These are phyloP conservation scores for Danio rerio DNA, from an alignment of 2,113 vertebrate species.

Conservation along the genomic window DNA sequence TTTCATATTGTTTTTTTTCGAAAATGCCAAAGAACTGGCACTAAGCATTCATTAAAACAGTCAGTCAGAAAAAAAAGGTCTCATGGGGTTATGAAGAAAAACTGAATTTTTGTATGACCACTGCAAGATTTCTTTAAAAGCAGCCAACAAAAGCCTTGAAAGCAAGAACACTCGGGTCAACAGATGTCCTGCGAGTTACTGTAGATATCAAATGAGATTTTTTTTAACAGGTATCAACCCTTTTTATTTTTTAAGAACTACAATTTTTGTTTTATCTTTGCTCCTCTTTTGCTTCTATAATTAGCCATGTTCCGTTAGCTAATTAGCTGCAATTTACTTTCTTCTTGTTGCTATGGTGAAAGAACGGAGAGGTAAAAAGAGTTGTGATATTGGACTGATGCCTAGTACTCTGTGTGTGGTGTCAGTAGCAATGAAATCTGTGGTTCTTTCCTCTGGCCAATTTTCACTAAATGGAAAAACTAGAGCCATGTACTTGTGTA, in stretches of 20 bases:
- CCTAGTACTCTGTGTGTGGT: constrained; percentile 12
- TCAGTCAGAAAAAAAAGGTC: not conserved
- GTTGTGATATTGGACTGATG: constrained; percentile 15
- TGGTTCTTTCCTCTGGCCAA: constrained; percentile 19
- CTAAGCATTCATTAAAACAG: constrained; percentile 2
- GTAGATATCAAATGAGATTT: not conserved
- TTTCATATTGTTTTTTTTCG: constrained; percentile 17
- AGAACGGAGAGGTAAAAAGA: constrained; percentile 22
- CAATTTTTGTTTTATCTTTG: constrained; percentile 44
- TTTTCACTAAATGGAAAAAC: constrained; percentile 15
- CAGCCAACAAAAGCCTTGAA: not conserved
- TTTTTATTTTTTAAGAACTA: constrained; percentile 3
- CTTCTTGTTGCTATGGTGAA: constrained; percentile 74
- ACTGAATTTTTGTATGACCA: not conserved
- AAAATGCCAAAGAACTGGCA: constrained; percentile 20
- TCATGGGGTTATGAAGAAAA: too few relatives aligned
- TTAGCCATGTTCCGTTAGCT: constrained; percentile 63
- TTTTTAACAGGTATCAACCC: not conserved
- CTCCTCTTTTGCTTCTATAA: constrained; percentile 65
- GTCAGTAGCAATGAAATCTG: constrained; percentile 25
- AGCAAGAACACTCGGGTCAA: not conserved
- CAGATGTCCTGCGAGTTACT: not conserved
- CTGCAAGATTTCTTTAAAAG: not conserved
- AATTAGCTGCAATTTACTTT: constrained; percentile 65
- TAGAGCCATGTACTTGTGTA: not conserved